phyloP scores from a whole-genome alignment of 2,888 invertebrate genomes.

The Prenolepis imparis region DNA sequence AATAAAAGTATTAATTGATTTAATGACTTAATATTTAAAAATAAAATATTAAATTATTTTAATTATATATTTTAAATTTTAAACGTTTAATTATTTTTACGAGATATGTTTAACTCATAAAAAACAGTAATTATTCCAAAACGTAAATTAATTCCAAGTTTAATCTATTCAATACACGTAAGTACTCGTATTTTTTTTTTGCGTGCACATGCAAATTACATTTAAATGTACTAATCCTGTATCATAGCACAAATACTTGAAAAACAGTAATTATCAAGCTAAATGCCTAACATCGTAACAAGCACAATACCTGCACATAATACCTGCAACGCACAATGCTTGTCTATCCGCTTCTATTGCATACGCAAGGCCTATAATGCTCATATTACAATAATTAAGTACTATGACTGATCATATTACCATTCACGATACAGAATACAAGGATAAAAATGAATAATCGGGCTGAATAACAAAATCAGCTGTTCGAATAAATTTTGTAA shows the following conservation, averaged over 20 bases:
- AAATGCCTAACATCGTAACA: slow-evolving; percentile 21
- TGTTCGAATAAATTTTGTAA: neutral
- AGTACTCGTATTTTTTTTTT: neutral
- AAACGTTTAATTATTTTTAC: slow-evolving; percentile 11
- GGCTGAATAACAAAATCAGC: slow-evolving; percentile 15
- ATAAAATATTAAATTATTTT: slow-evolving; percentile 2
- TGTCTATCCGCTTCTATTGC: slow-evolving; percentile 21
- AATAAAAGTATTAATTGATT: neutral
- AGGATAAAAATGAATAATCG: slow-evolving; percentile 29
- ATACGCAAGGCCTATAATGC: slow-evolving; percentile 63
- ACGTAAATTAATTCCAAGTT: neutral
- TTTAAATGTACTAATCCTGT: neutral
- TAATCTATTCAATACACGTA: neutral
- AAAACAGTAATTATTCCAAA: neutral
- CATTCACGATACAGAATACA: slow-evolving; percentile 52
- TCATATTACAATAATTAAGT: slow-evolving; percentile 53
- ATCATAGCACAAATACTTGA: slow-evolving; percentile 14
- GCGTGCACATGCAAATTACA: neutral
- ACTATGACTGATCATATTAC: slow-evolving; percentile 65
- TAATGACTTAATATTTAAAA: neutral
- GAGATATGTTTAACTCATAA: neutral
- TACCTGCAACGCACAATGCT: slow-evolving; percentile 35
- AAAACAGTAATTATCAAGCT: slow-evolving; percentile 31
- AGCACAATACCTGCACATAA: slow-evolving; percentile 33
- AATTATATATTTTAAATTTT: neutral